phyloP scores from a whole-genome alignment of 2,888 invertebrate species.

The Notodonta ziczac region DNA sequence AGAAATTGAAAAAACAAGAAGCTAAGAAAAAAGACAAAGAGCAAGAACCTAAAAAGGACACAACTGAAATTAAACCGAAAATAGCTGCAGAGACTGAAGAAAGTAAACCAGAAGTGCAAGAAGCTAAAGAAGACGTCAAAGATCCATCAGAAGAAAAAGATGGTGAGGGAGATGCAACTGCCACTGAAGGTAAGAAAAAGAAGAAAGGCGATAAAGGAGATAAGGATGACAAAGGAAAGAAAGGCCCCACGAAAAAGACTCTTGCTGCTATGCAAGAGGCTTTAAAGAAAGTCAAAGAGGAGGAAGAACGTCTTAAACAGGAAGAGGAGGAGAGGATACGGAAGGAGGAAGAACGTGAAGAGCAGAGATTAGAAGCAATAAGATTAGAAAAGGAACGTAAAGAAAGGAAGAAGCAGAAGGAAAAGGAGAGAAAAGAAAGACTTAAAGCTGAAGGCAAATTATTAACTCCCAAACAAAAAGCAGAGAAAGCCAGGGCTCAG shows the following conservation, averaged over 20 bases:
- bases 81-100: constrained; percentile 50
- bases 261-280: constrained; percentile 97
- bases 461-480: constrained; percentile 96
- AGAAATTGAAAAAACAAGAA: constrained; percentile 89
- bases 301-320: constrained; percentile 89
- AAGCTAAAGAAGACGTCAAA: constrained; percentile 70
- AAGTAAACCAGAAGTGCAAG: constrained; percentile 46
- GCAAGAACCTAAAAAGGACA: constrained; percentile 63
- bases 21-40: constrained; percentile 85
- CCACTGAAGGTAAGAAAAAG: constrained; percentile 76
- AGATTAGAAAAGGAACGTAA: constrained; percentile 94
- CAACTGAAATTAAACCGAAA: constrained; percentile 50
- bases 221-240: constrained; percentile 85
- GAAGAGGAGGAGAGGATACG: constrained; percentile 93
- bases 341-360: constrained; percentile 90
- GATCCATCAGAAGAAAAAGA: constrained; percentile 69
- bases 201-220: constrained; percentile 72
- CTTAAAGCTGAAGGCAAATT: constrained; percentile 98
- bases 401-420: constrained; percentile 94
- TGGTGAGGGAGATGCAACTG: constrained; percentile 61
- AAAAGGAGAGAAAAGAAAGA: constrained; percentile 96
- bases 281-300: constrained; percentile 94
- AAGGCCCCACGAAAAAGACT: constrained; percentile 92
- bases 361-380: constrained; percentile 89
- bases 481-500: constrained; percentile 94